Percentiles rank a stretch among this genome's conserved stretches.
Evolutionary conservation across 2,797 vertebrate genomes (phyloP).

Genomic region (Aldrovandia affinis): DNA sequence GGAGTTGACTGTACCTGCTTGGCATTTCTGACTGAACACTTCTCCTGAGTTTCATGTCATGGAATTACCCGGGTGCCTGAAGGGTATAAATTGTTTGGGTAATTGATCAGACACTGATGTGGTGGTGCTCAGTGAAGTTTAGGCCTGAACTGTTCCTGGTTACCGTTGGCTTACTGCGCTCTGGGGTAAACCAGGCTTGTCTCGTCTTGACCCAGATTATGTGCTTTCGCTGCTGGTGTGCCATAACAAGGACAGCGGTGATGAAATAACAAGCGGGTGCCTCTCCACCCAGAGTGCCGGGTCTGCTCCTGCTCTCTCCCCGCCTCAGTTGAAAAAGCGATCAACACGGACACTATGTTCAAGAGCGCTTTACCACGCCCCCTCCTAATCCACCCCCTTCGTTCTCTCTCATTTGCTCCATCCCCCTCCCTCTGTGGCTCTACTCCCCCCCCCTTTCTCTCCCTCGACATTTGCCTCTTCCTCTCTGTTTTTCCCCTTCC

Average conservation of each 20-base stretch:
- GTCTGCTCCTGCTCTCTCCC: not conserved
- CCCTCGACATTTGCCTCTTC: not conserved
- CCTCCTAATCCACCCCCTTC: conserved; percentile 2
- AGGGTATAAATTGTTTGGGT: not conserved
- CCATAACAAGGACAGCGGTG: not conserved
- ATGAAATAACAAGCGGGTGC: not conserved
- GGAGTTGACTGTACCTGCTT: not conserved
- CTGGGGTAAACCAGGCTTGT: not conserved
- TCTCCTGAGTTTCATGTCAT: not conserved
- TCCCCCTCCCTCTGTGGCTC: no score
- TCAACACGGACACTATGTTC: not conserved
- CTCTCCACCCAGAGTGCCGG: not conserved
- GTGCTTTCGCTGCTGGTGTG: not conserved
- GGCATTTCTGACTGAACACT: not conserved
- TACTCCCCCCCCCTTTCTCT: not conserved
- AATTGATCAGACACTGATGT: not conserved
- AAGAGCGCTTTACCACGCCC: not conserved
- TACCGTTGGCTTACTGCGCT: not conserved
- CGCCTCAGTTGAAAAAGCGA: not conserved
- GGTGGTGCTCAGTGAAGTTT: not conserved
- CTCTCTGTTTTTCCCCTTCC: not conserved
- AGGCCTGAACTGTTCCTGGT: not conserved
- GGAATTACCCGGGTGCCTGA: not conserved
- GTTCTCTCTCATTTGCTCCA: not conserved
- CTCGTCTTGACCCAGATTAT: conserved; percentile 3